Percentiles rank a stretch among this genome's conserved stretches.
These are phyloP conservation scores for Chaenocephalus aceratus DNA, from an alignment of 2,113 vertebrate species.

Conservation along the genomic window DNA sequence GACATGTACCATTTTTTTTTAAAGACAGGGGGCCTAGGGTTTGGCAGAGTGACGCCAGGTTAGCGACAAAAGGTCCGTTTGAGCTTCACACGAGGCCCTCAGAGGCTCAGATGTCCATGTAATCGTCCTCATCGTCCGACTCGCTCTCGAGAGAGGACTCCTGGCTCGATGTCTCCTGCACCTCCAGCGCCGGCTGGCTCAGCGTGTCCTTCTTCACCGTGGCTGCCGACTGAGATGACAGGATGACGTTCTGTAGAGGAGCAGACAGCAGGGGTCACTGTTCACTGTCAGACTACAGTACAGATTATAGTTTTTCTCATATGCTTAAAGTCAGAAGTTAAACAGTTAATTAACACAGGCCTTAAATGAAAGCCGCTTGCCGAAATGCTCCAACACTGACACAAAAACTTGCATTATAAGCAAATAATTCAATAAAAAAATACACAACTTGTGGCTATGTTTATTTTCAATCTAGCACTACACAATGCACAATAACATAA, in stretches of 20 bases:
- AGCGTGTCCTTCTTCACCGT: conserved; percentile 97
- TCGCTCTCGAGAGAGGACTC: conserved; percentile 98
- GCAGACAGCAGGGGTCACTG: conserved; percentile 53
- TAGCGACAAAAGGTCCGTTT: conserved; percentile 8
- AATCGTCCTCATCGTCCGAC: conserved; percentile 84
- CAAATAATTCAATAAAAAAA: no score
- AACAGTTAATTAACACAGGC: no score
- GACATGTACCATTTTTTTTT: conserved; percentile 6
- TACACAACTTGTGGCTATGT: no score
- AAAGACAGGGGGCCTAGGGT: conserved; percentile 24
- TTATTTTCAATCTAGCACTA: no score
- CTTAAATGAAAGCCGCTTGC: no score
- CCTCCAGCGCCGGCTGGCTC: conserved; percentile 95
- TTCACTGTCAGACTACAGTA: conserved; percentile 15
- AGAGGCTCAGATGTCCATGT: conserved; percentile 93
- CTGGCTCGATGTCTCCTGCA: conserved; percentile 97
- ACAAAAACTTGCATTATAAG: no score
- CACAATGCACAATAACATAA: no score
- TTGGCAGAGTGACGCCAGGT: conserved; percentile 32
- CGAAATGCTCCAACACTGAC: no score
- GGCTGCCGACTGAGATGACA: conserved; percentile 97
- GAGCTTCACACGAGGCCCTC: background rate
- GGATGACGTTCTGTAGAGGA: conserved; percentile 91
- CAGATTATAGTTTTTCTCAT: no score
- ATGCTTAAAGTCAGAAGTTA: no score